Percentiles rank a stretch among this genome's conserved stretches.
These are phyloP conservation scores for Plotosus lineatus DNA, from an alignment of 2,113 vertebrate species.

Conservation along the genomic window DNA sequence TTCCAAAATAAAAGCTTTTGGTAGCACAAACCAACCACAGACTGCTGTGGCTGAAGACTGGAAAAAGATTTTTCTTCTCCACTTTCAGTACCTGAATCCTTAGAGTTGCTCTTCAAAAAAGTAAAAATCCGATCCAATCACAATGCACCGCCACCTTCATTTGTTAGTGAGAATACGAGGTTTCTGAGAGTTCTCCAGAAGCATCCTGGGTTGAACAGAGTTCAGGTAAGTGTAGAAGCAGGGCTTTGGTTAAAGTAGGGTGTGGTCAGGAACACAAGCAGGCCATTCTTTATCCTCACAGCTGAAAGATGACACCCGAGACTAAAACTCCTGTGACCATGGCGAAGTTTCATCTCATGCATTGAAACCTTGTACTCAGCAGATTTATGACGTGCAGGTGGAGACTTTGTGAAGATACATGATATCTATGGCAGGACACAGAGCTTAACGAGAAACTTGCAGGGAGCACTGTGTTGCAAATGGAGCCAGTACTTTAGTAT, in stretches of 20 bases:
- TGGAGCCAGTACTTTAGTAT: too few relatives aligned
- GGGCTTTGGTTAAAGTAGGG: conserved; percentile 5
- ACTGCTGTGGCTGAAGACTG: not conserved
- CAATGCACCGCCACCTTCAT: too few relatives aligned
- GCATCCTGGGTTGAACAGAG: not conserved
- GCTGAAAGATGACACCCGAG: conserved; percentile 29
- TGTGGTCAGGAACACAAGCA: not conserved
- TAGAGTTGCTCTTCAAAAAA: not conserved
- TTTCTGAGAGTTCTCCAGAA: not conserved
- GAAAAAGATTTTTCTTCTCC: not conserved
- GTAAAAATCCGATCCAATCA: not conserved
- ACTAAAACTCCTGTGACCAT: conserved; percentile 19
- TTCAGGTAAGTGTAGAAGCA: not conserved
- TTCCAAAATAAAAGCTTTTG: not conserved
- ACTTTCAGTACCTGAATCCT: not conserved
- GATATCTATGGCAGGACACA: too few relatives aligned
- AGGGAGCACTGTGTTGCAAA: too few relatives aligned
- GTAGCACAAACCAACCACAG: not conserved
- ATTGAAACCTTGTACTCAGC: not conserved
- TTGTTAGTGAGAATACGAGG: not conserved
- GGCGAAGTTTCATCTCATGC: not conserved
- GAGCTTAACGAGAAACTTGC: too few relatives aligned
- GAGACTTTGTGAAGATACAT: not conserved
- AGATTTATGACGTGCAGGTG: not conserved
- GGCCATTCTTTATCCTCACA: conserved; percentile 5